These are phyloP conservation scores for Pithys albifrons DNA, from an alignment of 2,113 vertebrate genomes.

Conservation along the genomic window DNA sequence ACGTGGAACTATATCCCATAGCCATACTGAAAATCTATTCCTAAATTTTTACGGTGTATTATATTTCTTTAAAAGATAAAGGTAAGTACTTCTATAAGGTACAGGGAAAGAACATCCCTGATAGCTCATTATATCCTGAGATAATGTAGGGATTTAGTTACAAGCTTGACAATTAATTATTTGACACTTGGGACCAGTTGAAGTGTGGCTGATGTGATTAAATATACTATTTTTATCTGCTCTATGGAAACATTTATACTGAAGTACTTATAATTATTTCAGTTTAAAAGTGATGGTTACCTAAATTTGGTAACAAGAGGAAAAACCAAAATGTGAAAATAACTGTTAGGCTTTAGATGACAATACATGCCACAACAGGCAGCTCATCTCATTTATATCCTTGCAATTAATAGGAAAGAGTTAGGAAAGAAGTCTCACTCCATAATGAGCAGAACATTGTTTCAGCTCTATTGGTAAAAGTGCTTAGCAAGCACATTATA, in stretches of 20 bases:
- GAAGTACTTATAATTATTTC: not conserved
- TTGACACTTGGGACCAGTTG: conserved; percentile 19
- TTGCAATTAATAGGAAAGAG: conserved; percentile 39
- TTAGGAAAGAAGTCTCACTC: conserved; percentile 8
- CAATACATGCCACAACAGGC: not conserved
- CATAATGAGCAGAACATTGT: conserved; percentile 8
- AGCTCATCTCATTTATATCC: not conserved
- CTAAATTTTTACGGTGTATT: not conserved
- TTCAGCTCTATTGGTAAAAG: conserved; percentile 15
- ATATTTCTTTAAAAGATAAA: not conserved
- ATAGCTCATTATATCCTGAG: not conserved
- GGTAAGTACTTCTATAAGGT: not conserved
- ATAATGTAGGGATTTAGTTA: not conserved
- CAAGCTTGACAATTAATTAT: conserved; percentile 23
- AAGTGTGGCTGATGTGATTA: conserved; percentile 21
- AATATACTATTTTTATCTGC: conserved; percentile 14
- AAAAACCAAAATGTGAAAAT: not conserved
- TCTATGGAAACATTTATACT: not conserved
- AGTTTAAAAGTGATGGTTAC: not conserved
- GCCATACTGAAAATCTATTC: not conserved
- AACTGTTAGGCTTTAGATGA: conserved; percentile 2
- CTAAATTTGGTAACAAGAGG: not conserved
- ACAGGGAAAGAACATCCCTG: not conserved
- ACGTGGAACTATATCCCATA: not conserved
- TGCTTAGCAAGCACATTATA: conserved; percentile 53